Evolutionary conservation across 2,113 vertebrate species (phyloP).

Genomic region (Tachuris rubrigastra): DNA sequence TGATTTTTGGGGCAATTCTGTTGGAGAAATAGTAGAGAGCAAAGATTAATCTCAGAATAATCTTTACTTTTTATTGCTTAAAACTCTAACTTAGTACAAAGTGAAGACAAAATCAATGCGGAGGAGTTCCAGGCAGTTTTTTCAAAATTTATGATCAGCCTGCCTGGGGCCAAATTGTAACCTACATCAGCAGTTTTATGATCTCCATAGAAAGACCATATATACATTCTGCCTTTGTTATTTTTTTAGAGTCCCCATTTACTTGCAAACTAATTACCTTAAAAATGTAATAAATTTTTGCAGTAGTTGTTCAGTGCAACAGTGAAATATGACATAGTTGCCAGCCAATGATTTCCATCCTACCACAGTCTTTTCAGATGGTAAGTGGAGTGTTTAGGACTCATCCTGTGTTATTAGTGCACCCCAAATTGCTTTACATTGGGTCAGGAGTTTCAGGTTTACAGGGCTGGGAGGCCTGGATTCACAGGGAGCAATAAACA

Average conservation of each 20-base stretch:
- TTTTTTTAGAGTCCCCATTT: not conserved
- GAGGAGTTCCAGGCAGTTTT: not conserved
- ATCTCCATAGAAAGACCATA: not conserved
- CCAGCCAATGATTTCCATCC: not conserved
- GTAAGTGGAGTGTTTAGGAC: not conserved
- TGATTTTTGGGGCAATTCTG: not conserved
- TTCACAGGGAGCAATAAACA: not conserved
- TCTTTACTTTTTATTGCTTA: not conserved
- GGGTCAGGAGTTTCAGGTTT: not conserved
- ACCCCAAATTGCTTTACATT: not conserved
- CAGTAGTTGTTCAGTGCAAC: not conserved
- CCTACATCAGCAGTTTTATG: not conserved
- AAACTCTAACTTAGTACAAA: not conserved
- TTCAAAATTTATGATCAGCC: not conserved
- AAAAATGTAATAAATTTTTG: not conserved
- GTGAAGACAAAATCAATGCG: not conserved
- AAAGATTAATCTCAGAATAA: not conserved
- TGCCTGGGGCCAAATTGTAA: not conserved
- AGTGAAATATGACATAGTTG: not conserved
- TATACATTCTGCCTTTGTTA: not conserved
- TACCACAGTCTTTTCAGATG: not conserved
- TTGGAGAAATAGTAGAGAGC: not conserved
- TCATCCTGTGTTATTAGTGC: not conserved
- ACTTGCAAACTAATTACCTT: not conserved
- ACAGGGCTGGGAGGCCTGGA: not conserved